phyloP scores from a whole-genome alignment of 2,797 vertebrate species.

The Denticeps clupeoides region DNA sequence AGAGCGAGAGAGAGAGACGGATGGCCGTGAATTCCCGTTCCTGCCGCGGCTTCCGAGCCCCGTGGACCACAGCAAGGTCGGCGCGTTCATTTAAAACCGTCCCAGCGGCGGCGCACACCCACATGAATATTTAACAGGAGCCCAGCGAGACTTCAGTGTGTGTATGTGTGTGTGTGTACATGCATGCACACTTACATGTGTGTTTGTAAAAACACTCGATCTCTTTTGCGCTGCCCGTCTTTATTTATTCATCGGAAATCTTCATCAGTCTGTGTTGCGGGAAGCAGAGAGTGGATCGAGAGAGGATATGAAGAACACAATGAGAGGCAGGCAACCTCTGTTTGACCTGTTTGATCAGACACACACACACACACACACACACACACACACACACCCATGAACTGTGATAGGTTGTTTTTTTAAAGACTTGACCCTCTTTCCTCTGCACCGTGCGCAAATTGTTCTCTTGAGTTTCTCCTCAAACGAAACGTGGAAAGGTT shows the following conservation, averaged over 20 bases:
- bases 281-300: too few species aligned
- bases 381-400: background rate
- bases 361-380: background rate
- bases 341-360: background rate
- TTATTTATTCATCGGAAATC: too few species aligned
- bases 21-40: slow-evolving; percentile 32
- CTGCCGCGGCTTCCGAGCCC: slow-evolving; percentile 23
- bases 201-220: background rate
- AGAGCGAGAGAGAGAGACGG: slow-evolving; percentile 7
- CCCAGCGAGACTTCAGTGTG: slow-evolving; percentile 17
- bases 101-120: slow-evolving; percentile 32
- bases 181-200: background rate
- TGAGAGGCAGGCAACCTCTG: too few species aligned
- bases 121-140: slow-evolving; percentile 43
- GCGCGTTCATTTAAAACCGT: slow-evolving; percentile 37
- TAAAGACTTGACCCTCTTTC: too few species aligned
- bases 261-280: too few species aligned
- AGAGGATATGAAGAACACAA: too few species aligned
- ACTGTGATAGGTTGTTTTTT: background rate
- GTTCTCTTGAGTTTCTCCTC: too few species aligned
- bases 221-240: background rate
- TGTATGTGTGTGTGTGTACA: background rate
- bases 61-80: slow-evolving; percentile 39
- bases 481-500: too few species aligned
- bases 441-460: too few species aligned